Percentiles rank a stretch among this genome's conserved stretches.
Evolutionary conservation across 2,888 invertebrate species (phyloP).

Genomic region (Cantharis rustica): DNA sequence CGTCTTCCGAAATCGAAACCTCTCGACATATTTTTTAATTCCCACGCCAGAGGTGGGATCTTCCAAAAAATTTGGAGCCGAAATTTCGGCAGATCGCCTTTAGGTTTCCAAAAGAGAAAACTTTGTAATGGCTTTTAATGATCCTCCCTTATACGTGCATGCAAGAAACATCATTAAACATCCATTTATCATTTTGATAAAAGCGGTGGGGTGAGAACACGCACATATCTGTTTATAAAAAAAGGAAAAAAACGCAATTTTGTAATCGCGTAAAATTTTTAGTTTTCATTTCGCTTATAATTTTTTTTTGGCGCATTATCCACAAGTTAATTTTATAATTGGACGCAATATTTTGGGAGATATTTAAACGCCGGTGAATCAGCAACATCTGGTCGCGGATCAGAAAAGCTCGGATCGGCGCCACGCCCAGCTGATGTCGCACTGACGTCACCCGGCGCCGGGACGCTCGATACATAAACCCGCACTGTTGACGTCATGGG

Average conservation of each 20-base stretch:
- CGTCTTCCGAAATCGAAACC: background rate
- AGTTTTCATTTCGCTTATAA: background rate
- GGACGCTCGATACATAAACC: conserved; percentile 49
- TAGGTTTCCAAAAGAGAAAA: background rate
- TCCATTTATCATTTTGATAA: background rate
- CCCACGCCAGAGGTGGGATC: background rate
- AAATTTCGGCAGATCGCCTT: too few species aligned
- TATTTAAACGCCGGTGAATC: conserved; percentile 22
- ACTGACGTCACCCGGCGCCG: conserved; percentile 54
- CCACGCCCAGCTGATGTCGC: conserved; percentile 56
- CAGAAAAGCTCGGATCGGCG: conserved; percentile 38
- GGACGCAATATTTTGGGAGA: conserved; percentile 15
- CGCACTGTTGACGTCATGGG: conserved; percentile 50
- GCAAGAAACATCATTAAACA: background rate
- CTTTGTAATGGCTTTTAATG: background rate
- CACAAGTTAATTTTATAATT: background rate
- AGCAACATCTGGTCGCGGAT: conserved; percentile 34
- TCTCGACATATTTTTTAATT: too few species aligned
- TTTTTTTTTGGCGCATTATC: background rate
- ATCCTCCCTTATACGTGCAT: background rate
- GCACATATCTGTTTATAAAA: background rate
- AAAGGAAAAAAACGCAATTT: background rate
- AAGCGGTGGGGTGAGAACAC: background rate
- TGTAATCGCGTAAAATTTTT: background rate
- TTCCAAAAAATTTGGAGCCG: background rate